Percentiles rank a stretch among this genome's conserved stretches.
Evolutionary conservation across 2,888 invertebrate genomes (phyloP).

Genomic region (Pseudanteris insignis): DNA sequence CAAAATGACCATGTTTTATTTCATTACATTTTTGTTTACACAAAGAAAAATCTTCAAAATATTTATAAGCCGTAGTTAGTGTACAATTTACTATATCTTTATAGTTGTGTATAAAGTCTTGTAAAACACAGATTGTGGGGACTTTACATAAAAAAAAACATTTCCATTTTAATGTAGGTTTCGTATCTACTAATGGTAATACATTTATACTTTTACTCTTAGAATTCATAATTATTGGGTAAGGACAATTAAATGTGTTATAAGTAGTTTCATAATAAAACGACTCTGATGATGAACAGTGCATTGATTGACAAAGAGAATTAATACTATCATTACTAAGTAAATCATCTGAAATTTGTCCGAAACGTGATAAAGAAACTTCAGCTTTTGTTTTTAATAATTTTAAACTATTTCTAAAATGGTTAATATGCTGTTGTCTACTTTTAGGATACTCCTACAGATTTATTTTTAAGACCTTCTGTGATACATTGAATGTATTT

Average conservation of each 20-base stretch:
- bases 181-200: constrained; percentile 1
- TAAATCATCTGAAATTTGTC: background rate
- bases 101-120: no score
- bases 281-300: constrained; percentile 6
- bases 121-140: no score
- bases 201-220: constrained; percentile 7
- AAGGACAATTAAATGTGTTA: constrained; percentile 3
- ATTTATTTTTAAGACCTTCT: background rate
- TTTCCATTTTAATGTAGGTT: no score
- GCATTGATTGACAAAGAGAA: constrained; percentile 14
- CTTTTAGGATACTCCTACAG: background rate
- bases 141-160: no score
- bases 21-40: no score
- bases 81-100: no score
- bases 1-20: no score
- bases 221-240: constrained; percentile 7
- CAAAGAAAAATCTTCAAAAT: no score
- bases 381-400: constrained; percentile 14
- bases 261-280: constrained; percentile 11
- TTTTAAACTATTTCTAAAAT: background rate
- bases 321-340: constrained; percentile 1
- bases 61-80: no score
- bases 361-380: constrained; percentile 4
- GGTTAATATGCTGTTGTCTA: constrained; percentile 2
- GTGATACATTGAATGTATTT: constrained; percentile 3